These are phyloP conservation scores for Drosophila watanabei DNA, from an alignment of 1,140 invertebrate species.

Conservation along the genomic window DNA sequence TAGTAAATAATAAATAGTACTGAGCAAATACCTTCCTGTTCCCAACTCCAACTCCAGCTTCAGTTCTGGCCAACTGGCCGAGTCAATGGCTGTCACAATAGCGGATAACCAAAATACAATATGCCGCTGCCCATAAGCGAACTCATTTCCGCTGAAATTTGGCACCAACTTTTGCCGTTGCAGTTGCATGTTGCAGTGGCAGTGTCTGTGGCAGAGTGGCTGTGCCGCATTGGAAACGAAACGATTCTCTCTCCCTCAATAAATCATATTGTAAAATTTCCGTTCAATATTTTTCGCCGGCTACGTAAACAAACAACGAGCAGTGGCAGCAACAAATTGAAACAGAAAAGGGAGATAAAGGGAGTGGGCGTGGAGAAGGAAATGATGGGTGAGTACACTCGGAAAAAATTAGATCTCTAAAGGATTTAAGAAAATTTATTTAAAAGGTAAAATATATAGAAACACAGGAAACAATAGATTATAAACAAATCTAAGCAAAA, in stretches of 20 bases:
- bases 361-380: conserved; percentile 22
- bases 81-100: conserved; percentile 66
- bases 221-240: conserved; percentile 44
- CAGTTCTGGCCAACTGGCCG: conserved; percentile 7
- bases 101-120: conserved; percentile 82
- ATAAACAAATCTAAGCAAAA: neutral
- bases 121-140: conserved; percentile 76
- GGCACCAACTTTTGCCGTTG: conserved; percentile 62
- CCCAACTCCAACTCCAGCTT: neutral
- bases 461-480: neutral
- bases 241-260: conserved; percentile 51
- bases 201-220: conserved; percentile 13
- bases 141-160: conserved; percentile 79
- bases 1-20: conserved; percentile 40
- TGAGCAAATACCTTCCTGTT: conserved; percentile 23
- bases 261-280: conserved; percentile 83
- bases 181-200: conserved; percentile 4
- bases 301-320: conserved; percentile 66
- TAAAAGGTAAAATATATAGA: neutral
- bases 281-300: conserved; percentile 79
- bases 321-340: conserved; percentile 70
- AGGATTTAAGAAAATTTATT: neutral
- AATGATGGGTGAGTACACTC: neutral
- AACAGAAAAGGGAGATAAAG: conserved; percentile 25
- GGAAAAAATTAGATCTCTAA: neutral